Conservation (phyloP, 2,888 invertebrate species). For the Spisula subtruncata region DNA sequence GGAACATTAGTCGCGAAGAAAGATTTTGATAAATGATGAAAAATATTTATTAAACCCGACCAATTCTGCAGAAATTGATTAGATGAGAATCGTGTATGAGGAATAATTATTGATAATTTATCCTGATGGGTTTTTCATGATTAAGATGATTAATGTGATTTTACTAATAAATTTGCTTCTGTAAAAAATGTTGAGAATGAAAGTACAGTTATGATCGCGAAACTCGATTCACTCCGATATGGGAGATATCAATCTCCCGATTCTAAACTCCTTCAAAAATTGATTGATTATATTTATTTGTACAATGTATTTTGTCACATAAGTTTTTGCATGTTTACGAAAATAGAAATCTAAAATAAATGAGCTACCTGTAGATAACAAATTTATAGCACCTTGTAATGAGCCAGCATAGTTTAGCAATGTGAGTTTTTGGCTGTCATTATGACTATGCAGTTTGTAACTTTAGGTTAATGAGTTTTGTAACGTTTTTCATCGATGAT, state of each 20-base stretch:
- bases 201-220: not conserved
- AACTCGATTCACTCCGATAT: not conserved
- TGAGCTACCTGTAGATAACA: not conserved
- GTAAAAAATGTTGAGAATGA: not conserved
- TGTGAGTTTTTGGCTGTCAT: conserved; percentile 6
- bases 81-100: not conserved
- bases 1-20: not conserved
- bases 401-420: not conserved
- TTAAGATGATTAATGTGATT: conserved; percentile 14
- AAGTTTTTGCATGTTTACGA: not conserved
- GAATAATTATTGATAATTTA: not conserved
- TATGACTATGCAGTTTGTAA: conserved; percentile 21
- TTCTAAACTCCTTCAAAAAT: conserved; percentile 14
- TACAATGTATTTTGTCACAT: not conserved
- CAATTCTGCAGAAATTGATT: not conserved
- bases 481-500: conserved; percentile 9
- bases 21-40: not conserved
- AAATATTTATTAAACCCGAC: not conserved
- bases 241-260: not conserved
- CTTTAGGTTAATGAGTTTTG: not conserved
- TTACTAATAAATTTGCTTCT: conserved; percentile 8
- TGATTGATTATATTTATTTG: conserved; percentile 1
- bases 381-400: not conserved
- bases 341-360: not conserved
- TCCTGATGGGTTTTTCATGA: conserved; percentile 8